phyloP scores from a whole-genome alignment of 2,888 invertebrate genomes.

The Thyatira batis region DNA sequence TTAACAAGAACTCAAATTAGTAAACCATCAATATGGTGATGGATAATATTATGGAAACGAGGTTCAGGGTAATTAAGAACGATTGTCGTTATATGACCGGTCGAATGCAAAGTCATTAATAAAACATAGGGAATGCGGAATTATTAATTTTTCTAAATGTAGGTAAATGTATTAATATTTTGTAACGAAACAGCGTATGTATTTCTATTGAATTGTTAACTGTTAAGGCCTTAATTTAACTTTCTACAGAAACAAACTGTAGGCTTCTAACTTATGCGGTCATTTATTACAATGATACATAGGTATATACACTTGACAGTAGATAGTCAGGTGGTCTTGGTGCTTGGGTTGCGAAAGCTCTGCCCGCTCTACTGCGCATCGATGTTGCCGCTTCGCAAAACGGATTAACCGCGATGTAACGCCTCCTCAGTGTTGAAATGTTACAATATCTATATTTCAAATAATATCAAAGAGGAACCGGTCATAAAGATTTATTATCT shows the following conservation, averaged over 20 bases:
- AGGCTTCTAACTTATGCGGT: too few species aligned
- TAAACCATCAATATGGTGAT: conserved; percentile 16
- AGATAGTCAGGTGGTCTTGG: conserved; percentile 36
- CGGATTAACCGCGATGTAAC: conserved; percentile 57
- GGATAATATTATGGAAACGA: conserved; percentile 31
- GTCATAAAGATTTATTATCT: too few species aligned
- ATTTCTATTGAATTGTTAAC: too few species aligned
- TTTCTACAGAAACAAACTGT: too few species aligned
- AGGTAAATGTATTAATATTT: neutral
- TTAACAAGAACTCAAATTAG: conserved; percentile 5
- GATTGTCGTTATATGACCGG: conserved; percentile 26
- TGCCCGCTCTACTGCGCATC: conserved; percentile 65
- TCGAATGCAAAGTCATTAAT: conserved; percentile 34
- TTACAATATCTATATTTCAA: conserved; percentile 17
- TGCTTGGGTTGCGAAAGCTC: conserved; percentile 61
- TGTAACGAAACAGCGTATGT: too few species aligned
- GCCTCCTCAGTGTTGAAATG: conserved; percentile 39
- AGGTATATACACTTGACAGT: conserved; percentile 5
- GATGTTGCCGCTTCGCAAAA: conserved; percentile 56
- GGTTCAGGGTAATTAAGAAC: conserved; percentile 43
- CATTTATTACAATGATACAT: neutral
- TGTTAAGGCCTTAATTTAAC: too few species aligned
- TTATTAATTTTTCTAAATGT: neutral
- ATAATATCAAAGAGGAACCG: conserved; percentile 2
- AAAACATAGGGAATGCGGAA: conserved; percentile 20